A percentile compares a stretch with the other conserved stretches of the same genome.
Conservation (phyloP, 2,888 invertebrate species). For the Drosophila histrio region DNA sequence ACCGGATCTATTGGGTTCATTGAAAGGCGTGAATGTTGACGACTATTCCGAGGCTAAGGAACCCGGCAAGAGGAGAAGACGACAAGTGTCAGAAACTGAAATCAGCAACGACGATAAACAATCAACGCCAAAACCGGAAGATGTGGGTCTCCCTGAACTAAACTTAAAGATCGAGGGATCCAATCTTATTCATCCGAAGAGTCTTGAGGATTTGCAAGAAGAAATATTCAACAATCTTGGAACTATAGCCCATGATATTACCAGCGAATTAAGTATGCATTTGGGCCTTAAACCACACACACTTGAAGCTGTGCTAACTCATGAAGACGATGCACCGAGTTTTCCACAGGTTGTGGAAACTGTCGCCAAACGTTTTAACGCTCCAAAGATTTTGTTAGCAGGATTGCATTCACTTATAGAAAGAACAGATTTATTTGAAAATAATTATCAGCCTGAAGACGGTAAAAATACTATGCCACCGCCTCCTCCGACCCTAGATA, state of each 20-base stretch:
- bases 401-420: slow-evolving; percentile 2
- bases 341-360: neutral
- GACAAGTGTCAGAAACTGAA: neutral
- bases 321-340: slow-evolving; percentile 2
- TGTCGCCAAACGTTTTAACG: neutral
- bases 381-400: neutral
- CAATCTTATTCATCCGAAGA: neutral
- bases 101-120: neutral
- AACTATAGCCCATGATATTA: neutral
- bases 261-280: neutral
- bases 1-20: neutral
- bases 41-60: no score
- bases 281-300: slow-evolving; percentile 2
- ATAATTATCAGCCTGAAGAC: neutral
- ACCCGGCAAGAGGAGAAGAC: neutral
- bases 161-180: neutral
- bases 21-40: neutral
- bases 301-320: neutral
- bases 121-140: neutral
- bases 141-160: neutral
- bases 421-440: neutral
- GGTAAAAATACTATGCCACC: no score
- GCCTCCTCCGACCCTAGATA: no score
- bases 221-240: neutral
- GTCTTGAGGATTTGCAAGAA: neutral